These are phyloP conservation scores for Luffia ferchaultella DNA, from an alignment of 2,888 invertebrate species.

Conservation along the genomic window DNA sequence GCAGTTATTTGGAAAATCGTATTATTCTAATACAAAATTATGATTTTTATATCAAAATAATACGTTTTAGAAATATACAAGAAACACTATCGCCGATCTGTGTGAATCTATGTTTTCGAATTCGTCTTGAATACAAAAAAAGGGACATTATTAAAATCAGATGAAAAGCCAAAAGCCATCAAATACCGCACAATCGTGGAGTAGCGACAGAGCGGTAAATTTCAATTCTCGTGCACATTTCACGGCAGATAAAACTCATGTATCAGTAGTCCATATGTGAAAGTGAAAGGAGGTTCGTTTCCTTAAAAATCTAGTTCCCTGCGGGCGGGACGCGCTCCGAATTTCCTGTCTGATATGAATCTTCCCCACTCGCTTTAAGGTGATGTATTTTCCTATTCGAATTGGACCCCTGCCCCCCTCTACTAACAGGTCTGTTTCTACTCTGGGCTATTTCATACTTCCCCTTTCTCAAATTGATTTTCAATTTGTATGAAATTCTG, in stretches of 20 bases:
- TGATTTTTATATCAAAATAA: too few relatives aligned
- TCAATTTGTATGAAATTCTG: slow-evolving; percentile 62
- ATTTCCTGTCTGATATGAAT: slow-evolving; percentile 64
- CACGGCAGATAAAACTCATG: slow-evolving; percentile 62
- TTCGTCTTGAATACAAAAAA: too few relatives aligned
- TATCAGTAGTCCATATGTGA: slow-evolving; percentile 58
- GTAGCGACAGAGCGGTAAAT: slow-evolving; percentile 37
- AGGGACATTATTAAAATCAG: background rate
- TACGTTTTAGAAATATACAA: too few relatives aligned
- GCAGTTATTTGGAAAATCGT: too few relatives aligned
- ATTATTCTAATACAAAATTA: too few relatives aligned
- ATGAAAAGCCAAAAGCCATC: background rate
- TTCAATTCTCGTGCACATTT: slow-evolving; percentile 58
- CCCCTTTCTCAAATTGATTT: slow-evolving; percentile 54
- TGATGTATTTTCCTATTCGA: slow-evolving; percentile 64
- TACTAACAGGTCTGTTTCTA: slow-evolving; percentile 30
- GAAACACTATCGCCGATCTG: too few relatives aligned
- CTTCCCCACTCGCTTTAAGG: slow-evolving; percentile 64
- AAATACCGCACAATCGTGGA: background rate
- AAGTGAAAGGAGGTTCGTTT: slow-evolving; percentile 47
- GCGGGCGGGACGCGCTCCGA: slow-evolving; percentile 48
- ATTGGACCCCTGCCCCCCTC: slow-evolving; percentile 17
- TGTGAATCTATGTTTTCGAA: too few relatives aligned
- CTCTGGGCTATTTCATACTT: slow-evolving; percentile 21
- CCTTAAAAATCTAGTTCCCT: slow-evolving; percentile 47